These are phyloP conservation scores for Eupithecia subfuscata DNA, from an alignment of 2,888 invertebrate species.

Conservation along the genomic window DNA sequence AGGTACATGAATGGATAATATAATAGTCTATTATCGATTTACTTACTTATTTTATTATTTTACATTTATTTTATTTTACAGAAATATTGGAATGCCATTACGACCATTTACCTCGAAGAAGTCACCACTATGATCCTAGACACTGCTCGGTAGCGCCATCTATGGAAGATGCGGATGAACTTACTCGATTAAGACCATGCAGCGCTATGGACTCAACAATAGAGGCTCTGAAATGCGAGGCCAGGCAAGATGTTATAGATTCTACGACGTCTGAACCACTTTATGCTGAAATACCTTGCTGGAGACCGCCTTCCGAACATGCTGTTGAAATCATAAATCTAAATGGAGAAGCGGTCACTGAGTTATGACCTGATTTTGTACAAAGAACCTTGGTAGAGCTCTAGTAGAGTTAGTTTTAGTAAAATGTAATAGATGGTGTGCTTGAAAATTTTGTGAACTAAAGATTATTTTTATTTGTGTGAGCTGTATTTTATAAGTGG, in stretches of 20 bases:
- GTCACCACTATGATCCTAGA: constrained; percentile 61
- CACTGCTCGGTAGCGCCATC: constrained; percentile 70
- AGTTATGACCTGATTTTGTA: constrained; percentile 68
- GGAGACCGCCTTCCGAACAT: constrained; percentile 78
- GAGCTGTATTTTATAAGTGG: constrained; percentile 28
- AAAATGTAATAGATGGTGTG: constrained; percentile 59
- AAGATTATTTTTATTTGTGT: constrained; percentile 43
- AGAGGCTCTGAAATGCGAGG: constrained; percentile 77
- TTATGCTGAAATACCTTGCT: constrained; percentile 87
- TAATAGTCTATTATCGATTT: not conserved
- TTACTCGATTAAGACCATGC: constrained; percentile 61
- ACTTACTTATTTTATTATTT: no score
- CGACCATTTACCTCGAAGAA: constrained; percentile 83
- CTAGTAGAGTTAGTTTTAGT: constrained; percentile 38
- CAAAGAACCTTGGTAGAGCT: not conserved
- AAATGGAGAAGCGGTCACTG: constrained; percentile 80
- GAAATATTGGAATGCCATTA: constrained; percentile 86
- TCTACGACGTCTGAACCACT: constrained; percentile 83
- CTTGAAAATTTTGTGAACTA: constrained; percentile 42
- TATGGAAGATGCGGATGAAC: constrained; percentile 60
- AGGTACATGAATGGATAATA: constrained; percentile 61
- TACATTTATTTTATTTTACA: constrained; percentile 46
- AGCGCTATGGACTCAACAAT: constrained; percentile 71
- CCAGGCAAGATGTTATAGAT: constrained; percentile 72
- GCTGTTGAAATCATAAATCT: constrained; percentile 74